These are phyloP conservation scores for Ptychochromis oligacanthus DNA, from an alignment of 2,113 vertebrate species.

Conservation along the genomic window DNA sequence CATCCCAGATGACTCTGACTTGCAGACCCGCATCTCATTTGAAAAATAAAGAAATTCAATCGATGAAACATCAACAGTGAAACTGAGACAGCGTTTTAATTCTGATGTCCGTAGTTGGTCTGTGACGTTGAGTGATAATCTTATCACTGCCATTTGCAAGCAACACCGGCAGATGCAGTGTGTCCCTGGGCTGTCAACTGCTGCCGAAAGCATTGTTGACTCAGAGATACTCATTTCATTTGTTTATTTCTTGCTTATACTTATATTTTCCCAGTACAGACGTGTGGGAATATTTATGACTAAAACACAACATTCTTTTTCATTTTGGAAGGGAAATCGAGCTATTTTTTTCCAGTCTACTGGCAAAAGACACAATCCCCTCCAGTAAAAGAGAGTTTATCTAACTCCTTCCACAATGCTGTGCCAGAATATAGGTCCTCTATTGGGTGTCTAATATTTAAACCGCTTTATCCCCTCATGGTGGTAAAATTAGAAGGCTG, in stretches of 20 bases:
- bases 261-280: slow-evolving; percentile 46
- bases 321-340: slow-evolving; percentile 48
- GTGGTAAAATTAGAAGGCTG: slow-evolving; percentile 49
- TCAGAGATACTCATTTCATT: slow-evolving; percentile 49
- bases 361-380: slow-evolving; percentile 33
- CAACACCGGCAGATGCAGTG: slow-evolving; percentile 42
- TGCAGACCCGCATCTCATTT: slow-evolving; percentile 21
- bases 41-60: slow-evolving; percentile 14
- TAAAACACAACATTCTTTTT: slow-evolving; percentile 42
- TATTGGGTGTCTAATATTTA: slow-evolving; percentile 47
- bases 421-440: slow-evolving; percentile 21
- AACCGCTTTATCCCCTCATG: slow-evolving; percentile 13
- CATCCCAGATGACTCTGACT: slow-evolving; percentile 24
- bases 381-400: slow-evolving; percentile 40
- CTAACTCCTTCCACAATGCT: slow-evolving; percentile 31
- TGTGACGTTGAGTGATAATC: slow-evolving; percentile 46
- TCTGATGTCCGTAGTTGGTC: slow-evolving; percentile 26
- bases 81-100: slow-evolving; percentile 24
- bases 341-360: not conserved
- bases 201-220: slow-evolving; percentile 62
- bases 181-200: slow-evolving; percentile 52
- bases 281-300: slow-evolving; percentile 50
- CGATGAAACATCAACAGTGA: slow-evolving; percentile 9
- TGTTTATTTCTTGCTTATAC: slow-evolving; percentile 49
- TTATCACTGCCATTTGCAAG: slow-evolving; percentile 53